Percentiles rank a stretch among this genome's conserved stretches.
phyloP scores from a whole-genome alignment of 2,113 vertebrate genomes.

The Buteo buteo region DNA sequence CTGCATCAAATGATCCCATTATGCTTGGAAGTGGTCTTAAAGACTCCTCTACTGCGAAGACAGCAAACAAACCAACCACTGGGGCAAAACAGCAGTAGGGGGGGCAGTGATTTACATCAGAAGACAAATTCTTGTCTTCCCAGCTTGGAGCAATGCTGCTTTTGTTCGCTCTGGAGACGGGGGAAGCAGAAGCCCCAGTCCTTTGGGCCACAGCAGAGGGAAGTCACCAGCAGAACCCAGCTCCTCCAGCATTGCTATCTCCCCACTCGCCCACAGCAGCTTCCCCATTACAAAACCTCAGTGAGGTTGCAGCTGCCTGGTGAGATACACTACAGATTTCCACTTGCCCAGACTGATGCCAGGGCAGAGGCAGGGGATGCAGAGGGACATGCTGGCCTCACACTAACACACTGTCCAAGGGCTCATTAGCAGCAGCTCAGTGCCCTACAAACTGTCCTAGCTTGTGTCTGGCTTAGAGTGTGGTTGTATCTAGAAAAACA shows the following conservation, averaged over 20 bases:
- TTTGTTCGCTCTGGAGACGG: not conserved
- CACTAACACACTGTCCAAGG: not conserved
- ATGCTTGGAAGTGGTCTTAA: not conserved
- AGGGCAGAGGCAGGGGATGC: not conserved
- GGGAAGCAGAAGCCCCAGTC: not conserved
- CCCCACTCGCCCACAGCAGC: not conserved
- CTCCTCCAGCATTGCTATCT: not conserved
- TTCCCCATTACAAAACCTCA: not conserved
- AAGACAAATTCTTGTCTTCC: not conserved
- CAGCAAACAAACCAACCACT: not conserved
- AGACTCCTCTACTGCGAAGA: not conserved
- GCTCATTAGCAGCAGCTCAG: not conserved
- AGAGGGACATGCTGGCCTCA: not conserved
- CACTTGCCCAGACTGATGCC: not conserved
- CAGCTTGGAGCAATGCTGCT: not conserved
- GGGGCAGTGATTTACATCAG: not conserved
- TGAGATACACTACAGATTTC: not conserved
- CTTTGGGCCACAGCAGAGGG: no score
- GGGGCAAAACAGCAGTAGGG: not conserved
- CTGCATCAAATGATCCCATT: not conserved
- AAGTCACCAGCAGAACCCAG: not conserved
- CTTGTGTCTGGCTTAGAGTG: not conserved
- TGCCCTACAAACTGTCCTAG: not conserved
- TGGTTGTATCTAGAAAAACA: not conserved
- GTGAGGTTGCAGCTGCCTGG: not conserved